Evolutionary conservation across 2,113 vertebrate species (phyloP).

Genomic region (Embiotoca jacksoni): DNA sequence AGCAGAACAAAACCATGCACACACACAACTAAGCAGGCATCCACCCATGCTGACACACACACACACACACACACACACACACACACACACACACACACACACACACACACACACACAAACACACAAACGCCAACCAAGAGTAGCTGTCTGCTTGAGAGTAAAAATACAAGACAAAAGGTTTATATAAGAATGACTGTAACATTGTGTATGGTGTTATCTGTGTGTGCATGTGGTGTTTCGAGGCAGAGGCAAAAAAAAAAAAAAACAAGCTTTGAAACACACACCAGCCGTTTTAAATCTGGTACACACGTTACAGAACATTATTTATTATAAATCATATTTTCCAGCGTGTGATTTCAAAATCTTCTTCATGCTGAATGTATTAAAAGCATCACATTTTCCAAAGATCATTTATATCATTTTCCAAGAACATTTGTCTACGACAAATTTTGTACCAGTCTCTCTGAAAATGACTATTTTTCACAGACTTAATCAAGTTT

Average conservation of each 20-base stretch:
- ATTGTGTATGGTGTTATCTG: neutral
- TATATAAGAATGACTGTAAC: neutral
- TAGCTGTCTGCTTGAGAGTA: conserved; percentile 16
- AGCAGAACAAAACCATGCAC: conserved; percentile 62
- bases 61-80: neutral
- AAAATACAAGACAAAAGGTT: conserved; percentile 25
- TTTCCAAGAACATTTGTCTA: conserved; percentile 32
- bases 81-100: neutral
- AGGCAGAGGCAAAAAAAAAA: neutral
- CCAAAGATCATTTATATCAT: conserved; percentile 43
- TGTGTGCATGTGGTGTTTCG: neutral
- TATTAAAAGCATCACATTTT: conserved; percentile 40
- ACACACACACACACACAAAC: conserved; percentile 6
- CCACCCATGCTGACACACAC: conserved; percentile 12
- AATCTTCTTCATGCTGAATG: conserved; percentile 31
- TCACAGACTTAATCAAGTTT: conserved; percentile 32
- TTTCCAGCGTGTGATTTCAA: conserved; percentile 61
- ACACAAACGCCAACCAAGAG: conserved; percentile 27
- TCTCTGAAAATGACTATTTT: conserved; percentile 15
- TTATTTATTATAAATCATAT: conserved; percentile 50
- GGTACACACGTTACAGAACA: conserved; percentile 7
- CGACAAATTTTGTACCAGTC: conserved; percentile 24
- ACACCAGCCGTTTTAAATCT: conserved; percentile 39
- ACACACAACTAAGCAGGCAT: conserved; percentile 11
- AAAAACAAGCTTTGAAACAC: conserved; percentile 9